A percentile compares a stretch with the other conserved stretches of the same genome.
phyloP scores from a whole-genome alignment of 1,140 invertebrate species.

The Hylyphantes graminicola region DNA sequence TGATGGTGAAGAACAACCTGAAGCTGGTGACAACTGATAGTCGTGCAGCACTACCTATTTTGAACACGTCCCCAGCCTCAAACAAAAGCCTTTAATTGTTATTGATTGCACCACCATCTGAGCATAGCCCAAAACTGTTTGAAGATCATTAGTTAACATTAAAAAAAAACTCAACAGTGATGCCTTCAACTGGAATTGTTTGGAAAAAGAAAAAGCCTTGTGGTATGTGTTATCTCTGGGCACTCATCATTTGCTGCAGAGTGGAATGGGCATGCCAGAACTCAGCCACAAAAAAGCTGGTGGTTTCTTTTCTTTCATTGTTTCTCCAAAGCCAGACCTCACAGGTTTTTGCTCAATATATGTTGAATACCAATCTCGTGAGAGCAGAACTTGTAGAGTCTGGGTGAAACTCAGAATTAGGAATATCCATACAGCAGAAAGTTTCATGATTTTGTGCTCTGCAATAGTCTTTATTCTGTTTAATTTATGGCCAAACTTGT shows the following conservation, averaged over 20 bases:
- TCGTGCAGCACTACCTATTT: conserved; percentile 57
- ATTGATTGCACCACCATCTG: conserved; percentile 61
- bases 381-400: conserved; percentile 55
- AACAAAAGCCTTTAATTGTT: conserved; percentile 60
- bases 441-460: conserved; percentile 52
- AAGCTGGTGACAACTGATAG: conserved; percentile 72
- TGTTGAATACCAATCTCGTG: conserved; percentile 39
- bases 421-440: conserved; percentile 52
- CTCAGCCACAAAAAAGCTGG: conserved; percentile 56
- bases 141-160: conserved; percentile 57
- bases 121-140: conserved; percentile 59
- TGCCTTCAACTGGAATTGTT: conserved; percentile 53
- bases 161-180: conserved; percentile 48
- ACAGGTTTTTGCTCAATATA: conserved; percentile 48
- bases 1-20: conserved; percentile 89
- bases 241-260: conserved; percentile 50
- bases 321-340: conserved; percentile 36
- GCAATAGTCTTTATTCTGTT: conserved; percentile 51
- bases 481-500: conserved; percentile 56
- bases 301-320: conserved; percentile 48
- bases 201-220: conserved; percentile 41
- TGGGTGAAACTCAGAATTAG: conserved; percentile 34
- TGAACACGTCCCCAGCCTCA: conserved; percentile 60
- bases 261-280: conserved; percentile 49
- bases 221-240: conserved; percentile 13